Percentiles rank a stretch among this genome's conserved stretches.
Conservation (phyloP, 2,888 invertebrate species). For the Willowsia nigromaculata region DNA sequence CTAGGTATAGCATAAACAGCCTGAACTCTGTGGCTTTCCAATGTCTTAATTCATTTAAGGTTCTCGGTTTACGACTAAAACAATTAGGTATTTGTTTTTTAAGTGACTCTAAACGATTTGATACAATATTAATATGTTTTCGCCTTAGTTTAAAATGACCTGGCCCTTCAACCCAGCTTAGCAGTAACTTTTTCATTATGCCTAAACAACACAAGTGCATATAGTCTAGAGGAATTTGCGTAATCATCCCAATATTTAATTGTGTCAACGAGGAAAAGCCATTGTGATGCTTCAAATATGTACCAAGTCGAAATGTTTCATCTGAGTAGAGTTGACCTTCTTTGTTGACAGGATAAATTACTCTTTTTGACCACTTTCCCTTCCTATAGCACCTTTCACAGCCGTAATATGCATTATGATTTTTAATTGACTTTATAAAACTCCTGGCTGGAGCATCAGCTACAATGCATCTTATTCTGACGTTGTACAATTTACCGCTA, state of each 20-base stretch:
- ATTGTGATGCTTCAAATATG: conserved; percentile 70
- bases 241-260: conserved; percentile 77
- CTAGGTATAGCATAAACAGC: conserved; percentile 55
- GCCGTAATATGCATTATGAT: conserved; percentile 57
- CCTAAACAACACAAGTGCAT: conserved; percentile 79
- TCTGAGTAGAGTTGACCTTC: background rate
- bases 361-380: conserved; percentile 30
- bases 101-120: background rate
- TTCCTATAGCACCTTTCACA: conserved; percentile 60
- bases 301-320: conserved; percentile 58
- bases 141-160: conserved; percentile 33
- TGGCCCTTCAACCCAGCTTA: conserved; percentile 78
- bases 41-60: conserved; percentile 42
- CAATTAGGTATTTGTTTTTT: conserved; percentile 24
- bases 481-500: background rate
- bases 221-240: conserved; percentile 79
- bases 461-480: conserved; percentile 56
- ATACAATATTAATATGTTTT: background rate
- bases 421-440: conserved; percentile 60
- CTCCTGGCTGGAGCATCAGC: conserved; percentile 69
- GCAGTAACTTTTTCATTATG: conserved; percentile 78
- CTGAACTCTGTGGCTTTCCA: conserved; percentile 69
- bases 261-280: conserved; percentile 75
- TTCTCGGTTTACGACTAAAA: conserved; percentile 55
- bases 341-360: conserved; percentile 21